phyloP scores from a whole-genome alignment of 2,113 vertebrate species.

The Pygathrix nemaeus region DNA sequence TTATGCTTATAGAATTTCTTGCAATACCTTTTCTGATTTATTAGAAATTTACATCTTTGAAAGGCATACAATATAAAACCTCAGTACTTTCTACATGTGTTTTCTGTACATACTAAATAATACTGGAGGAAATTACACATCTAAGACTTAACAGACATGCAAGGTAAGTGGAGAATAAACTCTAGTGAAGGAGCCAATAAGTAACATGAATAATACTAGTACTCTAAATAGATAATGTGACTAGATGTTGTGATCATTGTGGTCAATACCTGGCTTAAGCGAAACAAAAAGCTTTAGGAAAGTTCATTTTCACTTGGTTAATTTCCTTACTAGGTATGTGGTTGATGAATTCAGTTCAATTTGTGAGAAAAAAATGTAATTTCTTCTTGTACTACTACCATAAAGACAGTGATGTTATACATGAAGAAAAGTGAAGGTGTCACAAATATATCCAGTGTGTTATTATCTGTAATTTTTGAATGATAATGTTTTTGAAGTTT shows the following conservation, averaged over 20 bases:
- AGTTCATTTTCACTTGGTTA: background rate
- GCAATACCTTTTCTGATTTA: background rate
- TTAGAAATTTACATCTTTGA: conserved; percentile 11
- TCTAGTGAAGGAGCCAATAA: background rate
- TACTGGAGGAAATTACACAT: background rate
- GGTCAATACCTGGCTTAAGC: background rate
- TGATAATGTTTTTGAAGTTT: background rate
- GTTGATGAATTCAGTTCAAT: background rate
- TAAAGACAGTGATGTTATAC: background rate
- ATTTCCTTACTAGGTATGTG: background rate
- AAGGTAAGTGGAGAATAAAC: conserved; percentile 12
- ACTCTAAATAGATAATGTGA: background rate
- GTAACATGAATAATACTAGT: background rate
- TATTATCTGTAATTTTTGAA: background rate
- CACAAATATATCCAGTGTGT: background rate
- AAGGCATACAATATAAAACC: background rate
- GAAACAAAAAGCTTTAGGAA: conserved; percentile 17
- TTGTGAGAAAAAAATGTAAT: conserved; percentile 1
- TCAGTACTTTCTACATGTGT: background rate
- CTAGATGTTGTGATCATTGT: background rate
- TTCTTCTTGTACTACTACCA: background rate
- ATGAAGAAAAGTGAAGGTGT: background rate
- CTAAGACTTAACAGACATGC: background rate
- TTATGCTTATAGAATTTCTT: background rate
- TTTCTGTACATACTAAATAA: conserved; percentile 17